Evolutionary conservation across 2,888 invertebrate species (phyloP).

Genomic region (Pristionchus entomophagus): DNA sequence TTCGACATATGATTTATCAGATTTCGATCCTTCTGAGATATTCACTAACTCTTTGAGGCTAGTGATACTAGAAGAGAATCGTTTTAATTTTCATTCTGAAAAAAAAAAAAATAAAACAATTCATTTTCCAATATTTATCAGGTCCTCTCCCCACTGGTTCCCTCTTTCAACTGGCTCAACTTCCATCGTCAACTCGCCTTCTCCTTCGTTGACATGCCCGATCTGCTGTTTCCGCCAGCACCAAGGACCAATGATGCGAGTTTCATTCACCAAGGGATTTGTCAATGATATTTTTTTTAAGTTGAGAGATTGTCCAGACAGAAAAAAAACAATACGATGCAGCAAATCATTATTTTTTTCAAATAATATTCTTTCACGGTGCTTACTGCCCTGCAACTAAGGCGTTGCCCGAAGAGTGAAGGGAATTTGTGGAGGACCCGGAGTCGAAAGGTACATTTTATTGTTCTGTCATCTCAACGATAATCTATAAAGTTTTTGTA

Average conservation of each 20-base stretch:
- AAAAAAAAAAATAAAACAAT: background rate
- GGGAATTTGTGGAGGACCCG: slow-evolving; percentile 49
- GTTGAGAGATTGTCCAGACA: too few relatives aligned
- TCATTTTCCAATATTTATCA: background rate
- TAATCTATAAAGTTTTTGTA: too few relatives aligned
- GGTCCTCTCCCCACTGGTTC: background rate
- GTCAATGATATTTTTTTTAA: too few relatives aligned
- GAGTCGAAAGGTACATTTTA: slow-evolving; percentile 42
- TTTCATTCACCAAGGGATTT: too few relatives aligned
- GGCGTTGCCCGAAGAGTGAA: slow-evolving; percentile 39
- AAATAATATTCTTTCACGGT: slow-evolving; percentile 44
- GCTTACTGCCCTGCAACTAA: slow-evolving; percentile 30
- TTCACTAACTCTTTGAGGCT: background rate
- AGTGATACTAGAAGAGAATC: background rate
- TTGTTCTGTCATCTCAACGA: too few relatives aligned
- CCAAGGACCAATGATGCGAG: slow-evolving; percentile 45
- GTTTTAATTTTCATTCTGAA: too few relatives aligned
- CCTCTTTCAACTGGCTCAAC: background rate
- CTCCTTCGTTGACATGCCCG: slow-evolving; percentile 34
- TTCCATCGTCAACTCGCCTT: slow-evolving; percentile 17
- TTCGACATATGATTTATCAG: background rate
- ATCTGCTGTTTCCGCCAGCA: slow-evolving; percentile 27
- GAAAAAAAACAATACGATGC: too few relatives aligned
- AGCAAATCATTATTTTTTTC: background rate
- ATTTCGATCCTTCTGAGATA: background rate